Conservation (phyloP, 1,140 invertebrate genomes). For the Drosophila ananassae region DNA sequence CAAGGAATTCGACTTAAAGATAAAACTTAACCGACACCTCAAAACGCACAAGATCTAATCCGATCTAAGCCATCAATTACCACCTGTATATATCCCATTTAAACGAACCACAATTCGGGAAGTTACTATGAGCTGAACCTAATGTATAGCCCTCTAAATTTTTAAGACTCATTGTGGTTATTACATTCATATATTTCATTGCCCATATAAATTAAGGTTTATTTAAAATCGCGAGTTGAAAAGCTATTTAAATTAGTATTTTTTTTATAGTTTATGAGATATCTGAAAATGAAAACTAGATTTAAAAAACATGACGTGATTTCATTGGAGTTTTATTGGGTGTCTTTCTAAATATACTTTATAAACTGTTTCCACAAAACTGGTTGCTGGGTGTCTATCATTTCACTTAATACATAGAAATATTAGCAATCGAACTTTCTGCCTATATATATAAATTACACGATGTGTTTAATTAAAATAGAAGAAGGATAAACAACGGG, state of each 20-base stretch:
- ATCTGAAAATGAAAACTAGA: not conserved
- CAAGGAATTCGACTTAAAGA: constrained; percentile 62
- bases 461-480: constrained; percentile 12
- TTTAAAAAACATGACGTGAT: not conserved
- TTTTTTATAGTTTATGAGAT: not conserved
- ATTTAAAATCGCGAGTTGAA: not conserved
- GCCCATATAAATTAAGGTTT: too few species aligned
- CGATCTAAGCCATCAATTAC: not conserved
- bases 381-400: constrained; percentile 6
- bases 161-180: not conserved
- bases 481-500: constrained; percentile 42
- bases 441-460: constrained; percentile 38
- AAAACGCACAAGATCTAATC: constrained; percentile 34
- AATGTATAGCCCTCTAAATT: too few species aligned
- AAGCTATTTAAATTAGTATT: not conserved
- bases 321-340: constrained; percentile 58
- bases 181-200: not conserved
- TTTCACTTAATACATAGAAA: constrained; percentile 28
- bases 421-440: constrained; percentile 45
- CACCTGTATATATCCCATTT: not conserved
- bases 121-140: too few species aligned
- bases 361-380: constrained; percentile 32
- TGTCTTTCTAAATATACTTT: constrained; percentile 27
- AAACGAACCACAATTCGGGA: too few species aligned
- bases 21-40: constrained; percentile 73